Base-by-base conservation (phyloP, 2,797 vertebrate genomes). In the Microtus agrestis region DNA sequence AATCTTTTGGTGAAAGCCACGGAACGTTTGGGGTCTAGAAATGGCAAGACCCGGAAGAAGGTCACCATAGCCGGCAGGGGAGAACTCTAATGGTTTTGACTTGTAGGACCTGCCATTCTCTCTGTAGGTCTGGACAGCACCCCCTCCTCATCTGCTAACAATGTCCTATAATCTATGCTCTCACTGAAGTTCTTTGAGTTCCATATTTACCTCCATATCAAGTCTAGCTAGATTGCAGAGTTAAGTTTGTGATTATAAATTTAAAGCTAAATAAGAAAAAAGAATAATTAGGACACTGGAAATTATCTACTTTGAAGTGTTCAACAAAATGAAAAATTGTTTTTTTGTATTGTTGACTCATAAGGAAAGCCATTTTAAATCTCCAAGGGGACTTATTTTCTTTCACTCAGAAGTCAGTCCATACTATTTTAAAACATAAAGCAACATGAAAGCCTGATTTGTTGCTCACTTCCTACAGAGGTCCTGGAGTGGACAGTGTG, bases 261-360 rank as follows among this genome's bases (percentile, higher is more conserved):
- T 69, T n/a, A 86, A 86, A 86, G n/a, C 43, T n/a, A 27, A 23
- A 31, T 34, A 34, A 21, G 56, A 34, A 65, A 61, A 82, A 31
- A 82, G 80, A 63, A 82, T 90, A 87, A 92, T 6, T 21, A 81
- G 31, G 61, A 87, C 46, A 69, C 13, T 79, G 29, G 51, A 94
- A 76, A 37, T 87, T 43, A 76, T 13, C 29, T 15, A 15, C 37
- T 79, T 88, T 95, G 81, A 85, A 87, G 21, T 88, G 34, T 5
- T 88, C 56, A 48, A 87, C 56, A 85, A 87, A 93, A 61, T 56
- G 7, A 31, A 84, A 95, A 54, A 3, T 27, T 65, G 43, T 82
- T 63, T 46, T 73, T 67, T 94, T 85, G 2, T 69, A 46, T 91
- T 87, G 29, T 19, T 94, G 46, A 95, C 34, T 81, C 78, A 81